Conservation (phyloP, 2,113 vertebrate genomes). For the Rhadina sibilatrix region DNA sequence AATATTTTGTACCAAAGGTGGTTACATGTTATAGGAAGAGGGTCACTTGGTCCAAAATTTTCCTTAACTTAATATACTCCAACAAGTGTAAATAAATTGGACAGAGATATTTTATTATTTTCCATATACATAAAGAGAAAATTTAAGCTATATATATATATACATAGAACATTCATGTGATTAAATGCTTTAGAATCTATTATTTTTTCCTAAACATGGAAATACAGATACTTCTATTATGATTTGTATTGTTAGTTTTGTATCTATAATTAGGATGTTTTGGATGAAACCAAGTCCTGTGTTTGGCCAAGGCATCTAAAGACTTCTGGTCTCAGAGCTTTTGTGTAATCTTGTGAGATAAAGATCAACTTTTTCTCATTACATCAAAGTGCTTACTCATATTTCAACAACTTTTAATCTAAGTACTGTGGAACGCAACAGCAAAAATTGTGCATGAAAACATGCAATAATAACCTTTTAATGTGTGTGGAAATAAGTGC, state of each 20-base stretch:
- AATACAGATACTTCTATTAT: neutral
- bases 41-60: neutral
- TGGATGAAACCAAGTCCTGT: rapidly evolving
- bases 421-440: neutral
- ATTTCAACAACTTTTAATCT: neutral
- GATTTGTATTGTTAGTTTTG: neutral
- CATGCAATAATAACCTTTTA: neutral
- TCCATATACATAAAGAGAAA: neutral
- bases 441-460: neutral
- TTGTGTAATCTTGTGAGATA: neutral
- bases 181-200: neutral
- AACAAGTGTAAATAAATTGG: neutral
- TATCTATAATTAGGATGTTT: neutral
- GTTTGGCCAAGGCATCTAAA: neutral
- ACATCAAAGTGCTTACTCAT: neutral
- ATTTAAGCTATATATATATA: neutral
- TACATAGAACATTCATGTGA: neutral
- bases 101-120: neutral
- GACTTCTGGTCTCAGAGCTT: neutral
- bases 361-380: neutral
- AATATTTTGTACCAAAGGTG: neutral
- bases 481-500: neutral
- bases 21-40: neutral
- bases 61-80: neutral
- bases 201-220: neutral